Conservation (phyloP, 2,888 invertebrate species). For the Amphipoea lucens region DNA sequence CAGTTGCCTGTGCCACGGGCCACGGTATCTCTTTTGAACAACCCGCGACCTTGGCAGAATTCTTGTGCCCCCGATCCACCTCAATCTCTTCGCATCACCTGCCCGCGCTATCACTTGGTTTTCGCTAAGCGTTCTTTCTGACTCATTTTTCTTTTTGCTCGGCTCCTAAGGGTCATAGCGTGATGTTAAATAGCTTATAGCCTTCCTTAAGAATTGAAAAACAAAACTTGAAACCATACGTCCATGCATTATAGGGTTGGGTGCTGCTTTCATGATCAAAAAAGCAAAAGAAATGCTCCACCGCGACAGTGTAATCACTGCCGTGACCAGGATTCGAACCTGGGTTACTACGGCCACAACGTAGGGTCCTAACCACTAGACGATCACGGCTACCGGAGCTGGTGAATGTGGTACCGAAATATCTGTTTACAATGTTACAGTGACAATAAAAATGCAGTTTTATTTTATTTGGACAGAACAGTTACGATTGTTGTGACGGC, state of each 20-base stretch:
- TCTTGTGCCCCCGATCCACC: too few relatives aligned
- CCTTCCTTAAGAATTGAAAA: too few relatives aligned
- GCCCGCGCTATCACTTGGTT: too few relatives aligned
- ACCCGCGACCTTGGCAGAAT: too few relatives aligned
- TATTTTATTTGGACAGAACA: constrained; percentile 42
- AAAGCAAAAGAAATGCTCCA: neutral
- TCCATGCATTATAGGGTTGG: neutral
- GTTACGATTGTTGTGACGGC: constrained; percentile 16
- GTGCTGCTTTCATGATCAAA: neutral
- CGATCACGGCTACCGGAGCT: constrained; percentile 63
- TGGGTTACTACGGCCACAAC: constrained; percentile 94
- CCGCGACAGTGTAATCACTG: constrained; percentile 58
- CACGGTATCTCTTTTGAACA: too few relatives aligned
- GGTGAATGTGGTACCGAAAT: neutral
- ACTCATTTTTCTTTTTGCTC: too few relatives aligned
- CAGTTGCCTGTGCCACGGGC: too few relatives aligned
- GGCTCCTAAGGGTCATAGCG: too few relatives aligned
- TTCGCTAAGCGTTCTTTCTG: too few relatives aligned
- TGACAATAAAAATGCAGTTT: constrained; percentile 42
- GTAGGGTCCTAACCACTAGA: constrained; percentile 93
- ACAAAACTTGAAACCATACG: neutral
- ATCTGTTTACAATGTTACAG: neutral
- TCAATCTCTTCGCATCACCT: too few relatives aligned
- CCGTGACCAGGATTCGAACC: constrained; percentile 92
- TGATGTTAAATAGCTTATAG: too few relatives aligned